Base-by-base conservation (phyloP, 2,888 invertebrate genomes). In the Alloscopus bannaensis region DNA sequence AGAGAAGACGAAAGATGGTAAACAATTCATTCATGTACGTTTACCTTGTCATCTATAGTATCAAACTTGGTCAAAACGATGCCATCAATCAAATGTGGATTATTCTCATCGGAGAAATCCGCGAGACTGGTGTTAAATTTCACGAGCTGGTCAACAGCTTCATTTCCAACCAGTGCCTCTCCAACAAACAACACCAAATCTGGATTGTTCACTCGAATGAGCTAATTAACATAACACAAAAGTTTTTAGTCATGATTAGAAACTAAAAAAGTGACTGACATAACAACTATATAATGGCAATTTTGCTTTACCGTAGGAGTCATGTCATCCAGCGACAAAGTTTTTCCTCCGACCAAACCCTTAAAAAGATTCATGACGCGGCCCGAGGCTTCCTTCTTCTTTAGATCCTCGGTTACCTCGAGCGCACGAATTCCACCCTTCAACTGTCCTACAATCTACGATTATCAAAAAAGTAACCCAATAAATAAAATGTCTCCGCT, bases 51-150 rank as follows among this genome's bases (percentile, higher is more conserved):
- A 88, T 99, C 99, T 87, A 99, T 99, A 0, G 99, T 99, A 89
- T 99, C 99, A 90, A 99, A 99, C 90, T 99, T 99, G 6, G 99
- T 99, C 59, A 99, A 91, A 13, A 99, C 98, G 86, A 99, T 99
- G 64, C 99, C 99, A 89, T 99, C 99, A 86, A 99, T 98, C 55
- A 97, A 92, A 87, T 97, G 96, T 0, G 97, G 96, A 88, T 93
- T 93, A 72, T 89, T 89, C 0, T 93, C 91, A 0, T 93, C 91
- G 28, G 93, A 93, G 89, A 95, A 94, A 89, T 99, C 99, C 6
- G 98, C 98, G 50, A 99, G 90, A 0, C 99, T 96, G 88, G 97
- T 96, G 90, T 99, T 99, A 90, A 99, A 99, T 90, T 99, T 99
- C 0, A 96, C 95, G 57, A 99, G 91, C 88, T 99, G 99, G 90